Evolutionary conservation across 2,888 invertebrate genomes (phyloP).

Genomic region (Periphyllus acericola): DNA sequence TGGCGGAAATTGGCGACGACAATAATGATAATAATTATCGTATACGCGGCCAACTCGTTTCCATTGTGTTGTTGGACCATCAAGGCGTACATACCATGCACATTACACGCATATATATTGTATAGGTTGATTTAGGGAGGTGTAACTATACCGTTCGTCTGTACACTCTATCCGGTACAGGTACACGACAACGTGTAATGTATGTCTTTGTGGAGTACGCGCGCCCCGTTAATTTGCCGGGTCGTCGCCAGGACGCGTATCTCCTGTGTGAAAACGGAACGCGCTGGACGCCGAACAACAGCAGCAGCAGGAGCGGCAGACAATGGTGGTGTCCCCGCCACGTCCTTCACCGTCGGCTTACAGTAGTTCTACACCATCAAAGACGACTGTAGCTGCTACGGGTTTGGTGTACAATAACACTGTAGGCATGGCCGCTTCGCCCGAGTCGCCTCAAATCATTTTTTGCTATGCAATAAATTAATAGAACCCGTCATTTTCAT

Average conservation of each 20-base stretch:
- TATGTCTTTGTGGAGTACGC: not conserved
- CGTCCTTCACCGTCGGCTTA: no score
- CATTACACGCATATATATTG: no score
- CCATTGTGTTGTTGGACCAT: not conserved
- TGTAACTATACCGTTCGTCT: not conserved
- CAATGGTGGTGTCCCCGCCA: no score
- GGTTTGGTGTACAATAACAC: no score
- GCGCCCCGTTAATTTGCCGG: not conserved
- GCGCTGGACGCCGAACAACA: no score
- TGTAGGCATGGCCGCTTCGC: no score
- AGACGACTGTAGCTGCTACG: no score
- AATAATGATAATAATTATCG: conserved; percentile 1
- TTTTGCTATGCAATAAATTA: no score
- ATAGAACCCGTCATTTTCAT: no score
- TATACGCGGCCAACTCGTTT: not conserved
- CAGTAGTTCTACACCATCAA: no score
- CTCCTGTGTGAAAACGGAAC: not conserved
- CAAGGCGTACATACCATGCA: not conserved
- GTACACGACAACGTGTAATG: not conserved
- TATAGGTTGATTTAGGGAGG: not conserved
- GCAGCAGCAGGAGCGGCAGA: no score
- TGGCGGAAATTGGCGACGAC: conserved; percentile 1
- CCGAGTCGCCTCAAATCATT: no score
- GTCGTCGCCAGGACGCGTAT: not conserved
- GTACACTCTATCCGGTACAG: not conserved